phyloP scores from a whole-genome alignment of 2,113 vertebrate species.

The Psilopsiagon aymara region DNA sequence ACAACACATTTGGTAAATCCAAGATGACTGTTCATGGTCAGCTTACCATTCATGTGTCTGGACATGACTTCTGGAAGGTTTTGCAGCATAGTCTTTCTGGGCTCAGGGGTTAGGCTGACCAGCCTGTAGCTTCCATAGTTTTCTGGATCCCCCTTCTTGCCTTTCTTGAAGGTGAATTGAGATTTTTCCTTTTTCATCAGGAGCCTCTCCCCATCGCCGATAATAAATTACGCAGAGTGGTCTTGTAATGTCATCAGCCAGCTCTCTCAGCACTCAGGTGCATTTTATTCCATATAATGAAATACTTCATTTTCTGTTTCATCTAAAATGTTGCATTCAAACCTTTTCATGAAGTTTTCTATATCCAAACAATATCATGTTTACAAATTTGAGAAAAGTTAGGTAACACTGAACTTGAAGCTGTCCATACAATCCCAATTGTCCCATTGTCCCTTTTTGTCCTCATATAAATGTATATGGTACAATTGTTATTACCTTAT shows the following conservation, averaged over 20 bases:
- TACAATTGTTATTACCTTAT: not conserved
- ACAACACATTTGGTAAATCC: not conserved
- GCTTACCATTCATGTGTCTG: not conserved
- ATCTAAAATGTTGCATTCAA: not conserved
- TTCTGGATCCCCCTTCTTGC: not conserved
- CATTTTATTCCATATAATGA: not conserved
- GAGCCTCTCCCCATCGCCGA: not conserved
- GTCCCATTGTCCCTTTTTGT: not conserved
- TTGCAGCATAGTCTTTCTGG: not conserved
- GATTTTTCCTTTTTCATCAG: not conserved
- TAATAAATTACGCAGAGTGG: not conserved
- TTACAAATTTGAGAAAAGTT: not conserved
- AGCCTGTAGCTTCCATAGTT: not conserved
- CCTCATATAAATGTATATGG: not conserved
- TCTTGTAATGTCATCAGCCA: not conserved
- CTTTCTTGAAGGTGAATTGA: not conserved
- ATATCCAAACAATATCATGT: not conserved
- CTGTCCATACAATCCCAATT: not conserved
- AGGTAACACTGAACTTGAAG: not conserved
- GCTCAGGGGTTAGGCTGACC: not conserved
- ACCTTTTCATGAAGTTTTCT: not conserved
- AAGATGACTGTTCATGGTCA: not conserved
- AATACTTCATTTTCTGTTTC: not conserved
- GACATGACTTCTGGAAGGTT: not conserved
- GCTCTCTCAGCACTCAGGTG: not conserved